Evolutionary conservation across 1,140 invertebrate genomes (phyloP).

Genomic region (Microplitis demolitor): DNA sequence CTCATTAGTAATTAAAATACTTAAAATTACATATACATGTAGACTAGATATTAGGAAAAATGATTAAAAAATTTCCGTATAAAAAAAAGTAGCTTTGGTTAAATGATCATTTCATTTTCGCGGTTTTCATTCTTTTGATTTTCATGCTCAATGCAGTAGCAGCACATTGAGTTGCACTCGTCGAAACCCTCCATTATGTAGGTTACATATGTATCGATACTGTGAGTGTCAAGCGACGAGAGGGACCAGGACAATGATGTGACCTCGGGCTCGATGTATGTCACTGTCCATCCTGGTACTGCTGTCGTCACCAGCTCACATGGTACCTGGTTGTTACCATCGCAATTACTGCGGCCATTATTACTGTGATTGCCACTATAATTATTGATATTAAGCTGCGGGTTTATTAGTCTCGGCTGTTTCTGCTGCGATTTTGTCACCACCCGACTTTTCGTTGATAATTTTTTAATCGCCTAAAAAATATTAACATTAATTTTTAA

Average conservation of each 20-base stretch:
- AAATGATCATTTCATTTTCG: slow-evolving; percentile 58
- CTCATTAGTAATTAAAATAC: too few species aligned
- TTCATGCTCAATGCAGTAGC: slow-evolving; percentile 54
- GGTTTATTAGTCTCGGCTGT: background rate
- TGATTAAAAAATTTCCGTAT: too few species aligned
- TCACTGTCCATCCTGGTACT: slow-evolving; percentile 19
- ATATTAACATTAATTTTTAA: background rate
- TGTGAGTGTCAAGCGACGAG: slow-evolving; percentile 50
- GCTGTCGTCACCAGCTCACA: slow-evolving; percentile 3
- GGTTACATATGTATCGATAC: slow-evolving; percentile 55
- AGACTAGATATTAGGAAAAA: background rate
- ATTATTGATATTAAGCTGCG: background rate
- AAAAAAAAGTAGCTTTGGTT: slow-evolving; percentile 30
- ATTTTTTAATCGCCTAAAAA: slow-evolving; percentile 34
- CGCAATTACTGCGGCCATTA: too few species aligned
- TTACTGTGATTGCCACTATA: too few species aligned
- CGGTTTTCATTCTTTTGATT: slow-evolving; percentile 56
- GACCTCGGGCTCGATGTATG: slow-evolving; percentile 43
- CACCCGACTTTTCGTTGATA: slow-evolving; percentile 31
- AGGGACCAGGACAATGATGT: slow-evolving; percentile 51
- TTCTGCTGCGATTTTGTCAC: slow-evolving; percentile 28
- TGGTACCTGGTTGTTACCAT: background rate
- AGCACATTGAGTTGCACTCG: slow-evolving; percentile 46
- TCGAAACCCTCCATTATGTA: slow-evolving; percentile 46
- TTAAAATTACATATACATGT: too few species aligned